Evolutionary conservation across 2,888 invertebrate genomes (phyloP).

Genomic region (Panopea generosa): DNA sequence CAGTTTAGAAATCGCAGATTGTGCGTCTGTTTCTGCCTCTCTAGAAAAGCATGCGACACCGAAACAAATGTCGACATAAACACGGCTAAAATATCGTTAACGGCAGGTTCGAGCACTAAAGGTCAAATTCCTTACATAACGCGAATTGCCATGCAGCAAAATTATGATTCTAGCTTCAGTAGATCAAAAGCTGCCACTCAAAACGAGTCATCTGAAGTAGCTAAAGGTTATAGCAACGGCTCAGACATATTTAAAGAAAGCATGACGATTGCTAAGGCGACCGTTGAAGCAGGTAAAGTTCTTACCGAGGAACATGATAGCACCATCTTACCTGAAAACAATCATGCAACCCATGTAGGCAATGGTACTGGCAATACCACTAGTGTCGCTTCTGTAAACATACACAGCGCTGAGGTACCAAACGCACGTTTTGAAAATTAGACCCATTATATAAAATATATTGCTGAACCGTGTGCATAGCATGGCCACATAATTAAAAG

Average conservation of each 20-base stretch:
- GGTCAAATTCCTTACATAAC: conserved; percentile 4
- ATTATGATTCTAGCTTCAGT: too few relatives aligned
- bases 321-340: too few relatives aligned
- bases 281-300: background rate
- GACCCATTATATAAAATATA: too few relatives aligned
- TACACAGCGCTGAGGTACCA: too few relatives aligned
- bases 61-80: conserved; percentile 43
- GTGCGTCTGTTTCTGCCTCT: conserved; percentile 27
- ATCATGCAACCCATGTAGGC: too few relatives aligned
- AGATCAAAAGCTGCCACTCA: background rate
- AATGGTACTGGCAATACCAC: too few relatives aligned
- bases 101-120: conserved; percentile 33
- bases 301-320: background rate
- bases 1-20: conserved; percentile 7
- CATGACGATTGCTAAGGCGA: background rate
- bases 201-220: background rate
- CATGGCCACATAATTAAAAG: too few relatives aligned
- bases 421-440: too few relatives aligned
- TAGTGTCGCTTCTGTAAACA: too few relatives aligned
- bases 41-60: conserved; percentile 1
- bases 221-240: background rate
- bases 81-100: conserved; percentile 47
- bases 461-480: too few relatives aligned
- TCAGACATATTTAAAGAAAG: conserved; percentile 8
- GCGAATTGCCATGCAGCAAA: background rate